phyloP scores from a whole-genome alignment of 2,888 invertebrate species.

The Papilio elwesi region DNA sequence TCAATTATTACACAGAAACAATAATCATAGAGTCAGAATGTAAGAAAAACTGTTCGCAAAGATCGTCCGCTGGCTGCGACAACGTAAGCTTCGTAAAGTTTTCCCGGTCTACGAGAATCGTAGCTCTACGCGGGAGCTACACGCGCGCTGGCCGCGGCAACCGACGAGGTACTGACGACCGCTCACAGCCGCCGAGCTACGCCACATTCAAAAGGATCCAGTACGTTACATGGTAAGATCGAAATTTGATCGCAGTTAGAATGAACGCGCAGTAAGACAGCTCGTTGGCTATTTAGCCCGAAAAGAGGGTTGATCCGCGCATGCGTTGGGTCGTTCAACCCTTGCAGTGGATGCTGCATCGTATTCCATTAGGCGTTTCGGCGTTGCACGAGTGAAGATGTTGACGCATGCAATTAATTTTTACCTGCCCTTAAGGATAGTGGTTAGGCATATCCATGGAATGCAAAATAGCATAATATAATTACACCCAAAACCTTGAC shows the following conservation, averaged over 20 bases:
- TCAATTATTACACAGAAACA: conserved; percentile 21
- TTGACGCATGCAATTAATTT: conserved; percentile 38
- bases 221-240: conserved; percentile 79
- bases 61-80: conserved; percentile 36
- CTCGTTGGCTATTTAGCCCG: conserved; percentile 69
- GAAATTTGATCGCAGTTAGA: conserved; percentile 80
- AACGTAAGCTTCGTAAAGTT: conserved; percentile 68
- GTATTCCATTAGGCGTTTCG: conserved; percentile 55
- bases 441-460: no score
- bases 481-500: no score
- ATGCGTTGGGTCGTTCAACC: conserved; percentile 75
- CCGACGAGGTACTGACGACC: conserved; percentile 64
- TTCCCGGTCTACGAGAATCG: conserved; percentile 50
- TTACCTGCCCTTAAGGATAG: conserved; percentile 26
- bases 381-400: conserved; percentile 36
- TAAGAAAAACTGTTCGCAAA: conserved; percentile 3
- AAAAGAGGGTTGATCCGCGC: conserved; percentile 62
- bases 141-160: conserved; percentile 61
- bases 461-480: no score
- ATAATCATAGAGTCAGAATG: conserved; percentile 33
- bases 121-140: conserved; percentile 22
- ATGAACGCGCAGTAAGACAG: conserved; percentile 73
- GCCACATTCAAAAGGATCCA: conserved; percentile 69
- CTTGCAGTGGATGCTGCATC: conserved; percentile 72
- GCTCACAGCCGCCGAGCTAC: conserved; percentile 49